Conservation (phyloP, 1,140 invertebrate genomes). For the Venturia canescens region DNA sequence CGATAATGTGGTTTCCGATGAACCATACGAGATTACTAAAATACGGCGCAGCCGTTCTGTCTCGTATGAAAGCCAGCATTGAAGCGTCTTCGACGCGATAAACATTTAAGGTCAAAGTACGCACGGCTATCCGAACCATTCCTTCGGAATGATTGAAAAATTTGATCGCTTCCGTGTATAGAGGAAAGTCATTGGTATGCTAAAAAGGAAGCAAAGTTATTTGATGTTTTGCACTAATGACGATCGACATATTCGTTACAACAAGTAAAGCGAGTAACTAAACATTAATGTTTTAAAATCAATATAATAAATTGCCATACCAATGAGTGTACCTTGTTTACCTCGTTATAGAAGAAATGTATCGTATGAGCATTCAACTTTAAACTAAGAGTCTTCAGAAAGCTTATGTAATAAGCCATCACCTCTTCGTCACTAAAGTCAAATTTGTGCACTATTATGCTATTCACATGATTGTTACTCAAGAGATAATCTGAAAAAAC, state of each 20-base stretch:
- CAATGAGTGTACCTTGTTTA: conserved; percentile 78
- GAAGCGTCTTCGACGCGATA: conserved; percentile 96
- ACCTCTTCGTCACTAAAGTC: conserved; percentile 99
- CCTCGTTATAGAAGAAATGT: conserved; percentile 99
- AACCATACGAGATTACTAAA: conserved; percentile 99
- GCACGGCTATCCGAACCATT: conserved; percentile 99
- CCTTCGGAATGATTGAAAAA: conserved; percentile 99
- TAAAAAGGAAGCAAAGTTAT: conserved; percentile 73
- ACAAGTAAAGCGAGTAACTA: conserved; percentile 21
- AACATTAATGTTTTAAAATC: conserved; percentile 35
- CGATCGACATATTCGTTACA: neutral
- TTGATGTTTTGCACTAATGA: neutral
- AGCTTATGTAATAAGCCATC: conserved; percentile 99
- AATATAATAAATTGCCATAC: conserved; percentile 44
- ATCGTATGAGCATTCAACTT: conserved; percentile 99
- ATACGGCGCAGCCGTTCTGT: conserved; percentile 97
- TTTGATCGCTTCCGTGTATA: conserved; percentile 99
- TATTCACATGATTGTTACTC: conserved; percentile 99
- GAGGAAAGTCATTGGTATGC: conserved; percentile 99
- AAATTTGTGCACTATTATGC: conserved; percentile 99
- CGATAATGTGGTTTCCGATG: conserved; percentile 98
- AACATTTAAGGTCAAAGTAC: conserved; percentile 98
- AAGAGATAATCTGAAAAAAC: conserved; percentile 94
- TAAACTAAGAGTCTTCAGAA: conserved; percentile 97
- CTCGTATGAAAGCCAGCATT: conserved; percentile 97